Base-by-base conservation (phyloP, 2,888 invertebrate species). In the Caenorhabditis sp. region DNA sequence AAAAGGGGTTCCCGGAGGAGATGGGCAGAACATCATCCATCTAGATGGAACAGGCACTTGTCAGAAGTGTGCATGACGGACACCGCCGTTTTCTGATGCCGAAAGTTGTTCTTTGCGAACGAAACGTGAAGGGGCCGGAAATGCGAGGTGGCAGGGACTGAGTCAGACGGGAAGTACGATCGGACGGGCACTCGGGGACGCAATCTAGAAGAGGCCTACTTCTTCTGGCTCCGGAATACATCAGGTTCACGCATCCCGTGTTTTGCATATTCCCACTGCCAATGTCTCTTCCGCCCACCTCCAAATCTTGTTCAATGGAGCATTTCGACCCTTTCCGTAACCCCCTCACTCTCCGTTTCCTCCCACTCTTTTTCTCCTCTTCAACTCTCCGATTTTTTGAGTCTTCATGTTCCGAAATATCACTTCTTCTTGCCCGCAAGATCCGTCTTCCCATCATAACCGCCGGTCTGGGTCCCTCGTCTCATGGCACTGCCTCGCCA, bases 361-460 rank as follows among this genome's bases (percentile, higher is more conserved):
- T 45, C 32, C 35, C 48, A 43, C 41, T 41, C 22, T 55, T 24
- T 32, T 26, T 15, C 45, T 20, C n/a, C 7, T 15, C 15, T 26
- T 27, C 52, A 17, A 20, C 15, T 17, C 9, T 1, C 7, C 9
- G 39, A 41, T 20, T 45, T 17, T 53, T 37, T 50, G 27, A 24
- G 37, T 27, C 37, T 43, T 65, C 63, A 63, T 65, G 58, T 58
- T 58, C 58, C 43, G 45, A 66, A 46, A 37, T 39, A 22, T 27
- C 20, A 20, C 37, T 32, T 53, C 30, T 58, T 68, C 24, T 39
- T 48, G 6, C 35, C 37, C 53, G 37, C 37, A 32, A 13, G 37
- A 22, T n/a, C 17, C 41, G 26, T 37, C 55, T 55, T 59, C 70
- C 35, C 45, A 70, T 59, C 70, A 70, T 65, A 65, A 65, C 65